A percentile compares a stretch with the other conserved stretches of the same genome.
phyloP scores from a whole-genome alignment of 2,888 invertebrate species.

The Phaedon cochleariae region DNA sequence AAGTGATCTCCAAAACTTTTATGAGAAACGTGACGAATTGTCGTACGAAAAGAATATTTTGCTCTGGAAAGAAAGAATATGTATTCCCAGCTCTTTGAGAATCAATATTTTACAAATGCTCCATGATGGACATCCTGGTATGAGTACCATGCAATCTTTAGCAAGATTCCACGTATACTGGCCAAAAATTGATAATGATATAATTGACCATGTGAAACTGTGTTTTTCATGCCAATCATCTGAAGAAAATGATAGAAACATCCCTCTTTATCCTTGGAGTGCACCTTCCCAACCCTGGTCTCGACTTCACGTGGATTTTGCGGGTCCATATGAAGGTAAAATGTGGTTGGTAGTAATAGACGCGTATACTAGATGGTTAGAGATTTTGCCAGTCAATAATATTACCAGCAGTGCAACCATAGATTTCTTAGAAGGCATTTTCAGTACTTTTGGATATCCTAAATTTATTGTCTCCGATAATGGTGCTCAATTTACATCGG shows the following conservation, averaged over 20 bases:
- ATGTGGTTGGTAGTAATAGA: too few species aligned
- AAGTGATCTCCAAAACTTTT: slow-evolving; percentile 26
- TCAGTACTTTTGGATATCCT: slow-evolving; percentile 45
- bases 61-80: slow-evolving; percentile 33
- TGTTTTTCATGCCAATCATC: slow-evolving; percentile 32
- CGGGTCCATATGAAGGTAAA: too few species aligned
- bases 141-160: slow-evolving; percentile 40
- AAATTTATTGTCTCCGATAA: too few species aligned
- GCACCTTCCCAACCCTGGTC: slow-evolving; percentile 36
- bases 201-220: slow-evolving; percentile 17
- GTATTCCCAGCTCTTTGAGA: slow-evolving; percentile 21
- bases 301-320: slow-evolving; percentile 34
- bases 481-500: slow-evolving; percentile 43
- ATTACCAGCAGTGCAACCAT: too few species aligned
- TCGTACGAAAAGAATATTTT: slow-evolving; percentile 33
- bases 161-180: slow-evolving; percentile 40
- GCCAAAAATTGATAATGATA: slow-evolving; percentile 38
- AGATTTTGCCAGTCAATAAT: too few species aligned
- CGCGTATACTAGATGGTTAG: slow-evolving; percentile 32
- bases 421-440: too few species aligned
- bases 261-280: slow-evolving; percentile 33
- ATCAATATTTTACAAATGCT: slow-evolving; percentile 32
- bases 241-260: slow-evolving; percentile 19
- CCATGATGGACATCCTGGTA: too few species aligned
- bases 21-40: slow-evolving; percentile 38